These are phyloP conservation scores for Papilio protenor DNA, from an alignment of 2,888 invertebrate species.

Conservation along the genomic window DNA sequence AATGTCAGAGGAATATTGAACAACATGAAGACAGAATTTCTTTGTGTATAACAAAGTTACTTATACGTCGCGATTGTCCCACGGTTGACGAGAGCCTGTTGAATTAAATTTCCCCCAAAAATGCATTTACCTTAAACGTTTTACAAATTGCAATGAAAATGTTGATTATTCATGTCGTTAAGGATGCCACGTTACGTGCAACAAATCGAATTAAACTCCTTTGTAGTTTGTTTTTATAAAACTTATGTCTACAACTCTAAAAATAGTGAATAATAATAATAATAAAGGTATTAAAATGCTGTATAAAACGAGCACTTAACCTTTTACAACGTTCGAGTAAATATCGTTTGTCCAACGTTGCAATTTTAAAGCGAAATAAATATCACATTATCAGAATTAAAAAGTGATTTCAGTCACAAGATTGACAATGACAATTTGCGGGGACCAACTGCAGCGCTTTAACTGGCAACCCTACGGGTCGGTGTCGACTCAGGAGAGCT, in stretches of 20 bases:
- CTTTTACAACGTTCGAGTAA: not conserved
- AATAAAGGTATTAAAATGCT: not conserved
- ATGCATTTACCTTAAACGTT: constrained; percentile 7
- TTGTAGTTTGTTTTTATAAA: not conserved
- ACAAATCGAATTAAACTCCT: not conserved
- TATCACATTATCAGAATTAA: not conserved
- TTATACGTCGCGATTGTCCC: constrained; percentile 27
- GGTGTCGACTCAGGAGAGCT: not conserved
- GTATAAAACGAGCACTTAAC: no score
- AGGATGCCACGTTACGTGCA: constrained; percentile 12
- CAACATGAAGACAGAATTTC: not conserved
- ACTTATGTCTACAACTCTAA: not conserved
- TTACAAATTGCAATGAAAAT: constrained; percentile 4
- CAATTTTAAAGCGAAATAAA: not conserved
- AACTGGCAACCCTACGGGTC: constrained; percentile 35
- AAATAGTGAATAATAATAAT: not conserved
- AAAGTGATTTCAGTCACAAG: not conserved
- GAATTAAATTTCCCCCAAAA: constrained; percentile 37
- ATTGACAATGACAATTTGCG: not conserved
- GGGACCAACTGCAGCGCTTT: constrained; percentile 22
- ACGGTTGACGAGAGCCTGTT: constrained; percentile 5
- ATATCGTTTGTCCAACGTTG: not conserved
- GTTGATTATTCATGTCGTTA: constrained; percentile 1
- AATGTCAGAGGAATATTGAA: not conserved
- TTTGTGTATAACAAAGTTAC: constrained; percentile 18